Evolutionary conservation across 2,797 vertebrate genomes (phyloP), one percentile per base, ranked within the genome.

Genomic region (Enteromius viviparus): DNA sequence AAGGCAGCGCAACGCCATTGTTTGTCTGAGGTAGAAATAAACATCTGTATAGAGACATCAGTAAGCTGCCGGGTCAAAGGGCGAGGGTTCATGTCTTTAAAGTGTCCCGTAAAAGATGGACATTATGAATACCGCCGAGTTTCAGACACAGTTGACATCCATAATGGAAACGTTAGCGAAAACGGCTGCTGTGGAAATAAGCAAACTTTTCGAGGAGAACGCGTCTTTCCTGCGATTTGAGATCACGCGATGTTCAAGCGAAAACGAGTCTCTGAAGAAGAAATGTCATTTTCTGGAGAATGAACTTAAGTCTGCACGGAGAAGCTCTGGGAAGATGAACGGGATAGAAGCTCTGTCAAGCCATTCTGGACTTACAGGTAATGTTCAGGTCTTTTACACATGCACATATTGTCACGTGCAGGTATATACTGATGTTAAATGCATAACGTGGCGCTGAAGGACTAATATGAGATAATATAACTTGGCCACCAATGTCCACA

Each of bases 201-300:
- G 94, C 55, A 93, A 89, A 89, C 92, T 96, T 42, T 93, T 94
- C 3, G 93, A 95, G 11, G 92, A 95, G 19, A 94, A 92, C 84
- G 94, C 93, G 7, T 90, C 93, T 40, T 89, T 93, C 81, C 92
- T 95, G 76, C 92, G 92, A 83, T 82, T 92, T 64, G 94, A 95
- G 89, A 91, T 95, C 6, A 91, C 92, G 0, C 91, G 92, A 23
- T 92, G 92, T 86, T 93, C 92, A 78, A 92, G 87, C 26, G 94
- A 95, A 86, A 96, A 95, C n/a, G 92, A 95, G 79, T 92, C 92
- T 51, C 86, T 95, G 84, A 95, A 93, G 88, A 94, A 92, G 86
- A 90, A 90, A 60, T 95, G 95, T 10, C 91, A 88, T 84, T 90
- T 92, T 0, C 89, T 95, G 89, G 94, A 95, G 90, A 91, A 91